A percentile compares a stretch with the other conserved stretches of the same genome.
phyloP scores from a whole-genome alignment of 2,113 vertebrate genomes.

The Hylia prasina region DNA sequence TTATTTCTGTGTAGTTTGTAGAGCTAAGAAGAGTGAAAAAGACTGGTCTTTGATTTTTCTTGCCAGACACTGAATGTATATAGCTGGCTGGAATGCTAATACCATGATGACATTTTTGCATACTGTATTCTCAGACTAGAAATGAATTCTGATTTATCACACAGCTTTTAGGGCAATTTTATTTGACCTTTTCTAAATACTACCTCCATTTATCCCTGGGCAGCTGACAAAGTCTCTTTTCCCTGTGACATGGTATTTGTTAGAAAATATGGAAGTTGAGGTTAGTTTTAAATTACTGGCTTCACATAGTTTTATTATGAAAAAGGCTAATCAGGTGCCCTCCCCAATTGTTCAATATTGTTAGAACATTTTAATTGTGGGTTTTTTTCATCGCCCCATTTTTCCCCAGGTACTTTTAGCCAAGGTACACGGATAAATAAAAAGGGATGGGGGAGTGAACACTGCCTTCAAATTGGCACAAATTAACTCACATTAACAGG shows the following conservation, averaged over 20 bases:
- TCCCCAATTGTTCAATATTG: neutral
- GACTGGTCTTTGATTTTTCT: neutral
- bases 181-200: conserved; percentile 48
- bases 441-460: neutral
- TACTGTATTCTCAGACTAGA: neutral
- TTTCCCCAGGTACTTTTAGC: neutral
- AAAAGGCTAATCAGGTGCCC: neutral
- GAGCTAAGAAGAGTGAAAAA: neutral
- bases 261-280: conserved; percentile 6
- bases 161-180: conserved; percentile 32
- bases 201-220: neutral
- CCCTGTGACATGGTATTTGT: neutral
- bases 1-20: neutral
- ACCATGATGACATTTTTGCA: conserved; percentile 13
- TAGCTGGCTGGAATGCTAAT: neutral
- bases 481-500: neutral
- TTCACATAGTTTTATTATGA: neutral
- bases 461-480: neutral
- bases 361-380: neutral
- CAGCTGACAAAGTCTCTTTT: conserved; percentile 13
- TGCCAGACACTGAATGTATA: neutral
- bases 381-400: neutral
- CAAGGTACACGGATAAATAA: neutral
- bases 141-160: conserved; percentile 17
- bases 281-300: conserved; percentile 2